Conservation (phyloP, 2,888 invertebrate species). For the Andrena flavipes region DNA sequence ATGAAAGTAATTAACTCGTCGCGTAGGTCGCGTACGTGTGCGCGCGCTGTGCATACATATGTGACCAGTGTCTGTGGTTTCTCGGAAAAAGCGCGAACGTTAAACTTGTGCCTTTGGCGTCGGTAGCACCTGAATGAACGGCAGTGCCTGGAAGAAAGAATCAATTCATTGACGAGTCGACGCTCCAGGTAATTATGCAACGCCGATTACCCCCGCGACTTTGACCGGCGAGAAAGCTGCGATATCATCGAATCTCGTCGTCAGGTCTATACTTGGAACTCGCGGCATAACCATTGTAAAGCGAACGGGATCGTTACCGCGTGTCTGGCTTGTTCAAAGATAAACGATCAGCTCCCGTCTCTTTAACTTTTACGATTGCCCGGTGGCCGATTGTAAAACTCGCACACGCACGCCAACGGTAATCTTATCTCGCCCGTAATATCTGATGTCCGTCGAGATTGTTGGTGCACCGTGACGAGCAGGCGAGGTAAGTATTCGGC, state of each 20-base stretch:
- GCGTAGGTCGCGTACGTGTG: conserved; percentile 41
- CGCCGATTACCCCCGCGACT: neutral
- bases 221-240: conserved; percentile 14
- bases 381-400: neutral
- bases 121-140: neutral
- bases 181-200: conserved; percentile 11
- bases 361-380: conserved; percentile 2
- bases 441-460: neutral
- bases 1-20: conserved; percentile 69
- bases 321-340: neutral
- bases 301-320: neutral
- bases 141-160: conserved; percentile 19
- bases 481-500: neutral
- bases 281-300: neutral
- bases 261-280: conserved; percentile 13
- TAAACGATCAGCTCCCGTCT: neutral
- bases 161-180: conserved; percentile 61
- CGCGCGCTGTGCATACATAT: conserved; percentile 4
- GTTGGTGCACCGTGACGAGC: neutral
- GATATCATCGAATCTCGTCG: conserved; percentile 11
- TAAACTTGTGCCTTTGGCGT: neutral
- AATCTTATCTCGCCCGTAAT: conserved; percentile 12
- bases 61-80: conserved; percentile 48
- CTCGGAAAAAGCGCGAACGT: conserved; percentile 53
- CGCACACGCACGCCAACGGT: neutral